A percentile compares a stretch with the other conserved stretches of the same genome.
Evolutionary conservation across 2,797 vertebrate species (phyloP).

Genomic region (Pampus argenteus): DNA sequence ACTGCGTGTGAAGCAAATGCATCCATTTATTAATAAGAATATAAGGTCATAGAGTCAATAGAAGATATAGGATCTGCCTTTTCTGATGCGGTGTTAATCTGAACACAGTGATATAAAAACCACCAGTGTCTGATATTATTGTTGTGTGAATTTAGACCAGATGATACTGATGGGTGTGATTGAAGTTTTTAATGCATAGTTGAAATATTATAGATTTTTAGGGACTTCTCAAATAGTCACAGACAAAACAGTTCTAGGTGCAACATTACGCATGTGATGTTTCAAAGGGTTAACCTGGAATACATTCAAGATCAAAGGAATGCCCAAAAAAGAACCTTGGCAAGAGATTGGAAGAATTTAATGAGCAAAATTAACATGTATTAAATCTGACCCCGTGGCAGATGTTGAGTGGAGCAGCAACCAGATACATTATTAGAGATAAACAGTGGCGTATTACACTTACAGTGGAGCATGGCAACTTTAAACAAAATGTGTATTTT

Average conservation of each 20-base stretch:
- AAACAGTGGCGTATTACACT: slow-evolving; percentile 47
- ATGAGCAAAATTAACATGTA: slow-evolving; percentile 93
- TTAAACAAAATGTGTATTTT: too few relatives aligned
- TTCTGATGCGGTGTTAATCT: slow-evolving; percentile 6
- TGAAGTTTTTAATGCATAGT: neutral
- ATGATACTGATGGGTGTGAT: neutral
- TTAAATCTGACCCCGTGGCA: slow-evolving; percentile 88
- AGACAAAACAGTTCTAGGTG: slow-evolving; percentile 10
- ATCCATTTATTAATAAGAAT: slow-evolving; percentile 65
- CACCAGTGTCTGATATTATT: neutral
- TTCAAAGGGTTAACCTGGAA: slow-evolving; percentile 85
- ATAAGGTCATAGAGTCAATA: slow-evolving; percentile 62
- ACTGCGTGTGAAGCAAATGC: slow-evolving; percentile 53
- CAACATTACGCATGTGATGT: slow-evolving; percentile 52
- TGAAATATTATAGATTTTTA: neutral
- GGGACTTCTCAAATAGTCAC: slow-evolving; percentile 17
- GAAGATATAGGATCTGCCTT: slow-evolving; percentile 22
- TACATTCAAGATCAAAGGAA: slow-evolving; percentile 87
- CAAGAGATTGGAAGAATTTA: slow-evolving; percentile 87
- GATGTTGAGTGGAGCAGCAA: slow-evolving; percentile 78
- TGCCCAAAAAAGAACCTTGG: slow-evolving; percentile 83
- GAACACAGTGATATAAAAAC: slow-evolving; percentile 9
- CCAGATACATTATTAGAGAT: slow-evolving; percentile 57
- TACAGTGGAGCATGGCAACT: slow-evolving; percentile 14
- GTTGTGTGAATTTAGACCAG: neutral